A percentile compares a stretch with the other conserved stretches of the same genome.
Conservation (phyloP, 2,797 vertebrate species). For the Odontamblyopus rebecca region DNA sequence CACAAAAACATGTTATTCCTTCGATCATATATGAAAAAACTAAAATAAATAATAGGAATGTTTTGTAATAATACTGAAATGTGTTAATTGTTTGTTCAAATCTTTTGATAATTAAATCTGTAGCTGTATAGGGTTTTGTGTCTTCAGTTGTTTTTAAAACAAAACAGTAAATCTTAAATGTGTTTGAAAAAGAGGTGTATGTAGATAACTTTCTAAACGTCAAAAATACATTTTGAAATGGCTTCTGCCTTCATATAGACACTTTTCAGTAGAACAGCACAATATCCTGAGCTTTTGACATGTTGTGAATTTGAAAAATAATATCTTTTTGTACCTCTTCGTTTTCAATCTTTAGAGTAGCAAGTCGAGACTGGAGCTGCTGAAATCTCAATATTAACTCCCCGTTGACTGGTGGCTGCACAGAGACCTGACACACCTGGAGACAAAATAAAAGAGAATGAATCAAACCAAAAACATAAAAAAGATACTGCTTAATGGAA, state of each 20-base stretch:
- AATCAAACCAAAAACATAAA: not conserved
- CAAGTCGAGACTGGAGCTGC: slow-evolving; percentile 92
- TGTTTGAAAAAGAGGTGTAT: not conserved
- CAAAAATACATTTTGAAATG: not conserved
- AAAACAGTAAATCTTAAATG: not conserved
- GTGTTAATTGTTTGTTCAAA: no score
- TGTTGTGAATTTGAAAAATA: not conserved
- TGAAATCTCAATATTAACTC: slow-evolving; percentile 95
- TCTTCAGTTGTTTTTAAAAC: no score
- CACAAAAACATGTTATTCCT: no score
- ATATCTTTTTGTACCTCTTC: slow-evolving; percentile 86
- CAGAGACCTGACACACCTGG: slow-evolving; percentile 93
- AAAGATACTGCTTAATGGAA: not conserved
- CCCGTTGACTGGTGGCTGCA: slow-evolving; percentile 92
- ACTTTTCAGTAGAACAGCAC: not conserved
- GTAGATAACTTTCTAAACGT: not conserved
- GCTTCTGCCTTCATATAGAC: not conserved
- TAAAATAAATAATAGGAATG: no score
- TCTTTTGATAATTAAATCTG: no score
- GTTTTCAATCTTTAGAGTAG: slow-evolving; percentile 96
- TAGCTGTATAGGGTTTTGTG: no score
- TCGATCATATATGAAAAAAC: no score
- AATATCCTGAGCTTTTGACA: not conserved
- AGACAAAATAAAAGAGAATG: not conserved
- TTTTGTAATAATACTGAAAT: no score